Evolutionary conservation across 2,113 vertebrate genomes (phyloP), one percentile per base, ranked within the genome.

Genomic region (Tachuris rubrigastra): DNA sequence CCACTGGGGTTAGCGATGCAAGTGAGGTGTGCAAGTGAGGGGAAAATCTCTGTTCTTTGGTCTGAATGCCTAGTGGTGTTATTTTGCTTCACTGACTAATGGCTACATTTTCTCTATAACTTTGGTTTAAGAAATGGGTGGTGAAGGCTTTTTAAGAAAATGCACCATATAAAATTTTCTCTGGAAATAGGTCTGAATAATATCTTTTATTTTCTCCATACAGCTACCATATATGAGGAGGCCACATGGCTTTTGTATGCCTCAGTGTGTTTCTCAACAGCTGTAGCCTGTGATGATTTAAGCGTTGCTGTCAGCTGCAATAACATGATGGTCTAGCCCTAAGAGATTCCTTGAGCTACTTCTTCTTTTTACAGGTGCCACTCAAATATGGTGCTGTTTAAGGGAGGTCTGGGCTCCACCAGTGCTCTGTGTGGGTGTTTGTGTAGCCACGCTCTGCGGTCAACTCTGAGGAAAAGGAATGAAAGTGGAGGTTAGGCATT

Each of bases 391-490:
- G 5, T 23, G 33, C 59, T 78, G 41, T 56, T 42, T 39, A 66
- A 14, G 44, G 39, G 56, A 59, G 16, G 8, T 52, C 33, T 46
- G 41, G 25, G 11, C 13, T 10, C 11, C 1, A 0, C 10, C 0
- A 0, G 9, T 6, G 16, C 41, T 87, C 52, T 59, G 20, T 25
- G 22, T 4, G 4, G 33, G 49, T 8, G 3, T 50, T 21, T 52
- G 14, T 68, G 23, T n/a, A 74, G 41, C 37, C 37, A 60, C 17
- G 31, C 3, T 42, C 84, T 67, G 39, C 46, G 78, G 41, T 27
- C 62, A 44, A 1, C 69, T 68, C 68, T 75, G 71, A 90, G 50
- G 56, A 47, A 59, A 83, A 47, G 27, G 30, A 90, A 37, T 66
- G 46, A 82, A 95, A 19, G 27, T 44, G 31, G 31, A 85, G 21